A percentile compares a stretch with the other conserved stretches of the same genome.
Evolutionary conservation across 1,140 invertebrate genomes (phyloP).

Genomic region (Drosophila pseudoananassae): DNA sequence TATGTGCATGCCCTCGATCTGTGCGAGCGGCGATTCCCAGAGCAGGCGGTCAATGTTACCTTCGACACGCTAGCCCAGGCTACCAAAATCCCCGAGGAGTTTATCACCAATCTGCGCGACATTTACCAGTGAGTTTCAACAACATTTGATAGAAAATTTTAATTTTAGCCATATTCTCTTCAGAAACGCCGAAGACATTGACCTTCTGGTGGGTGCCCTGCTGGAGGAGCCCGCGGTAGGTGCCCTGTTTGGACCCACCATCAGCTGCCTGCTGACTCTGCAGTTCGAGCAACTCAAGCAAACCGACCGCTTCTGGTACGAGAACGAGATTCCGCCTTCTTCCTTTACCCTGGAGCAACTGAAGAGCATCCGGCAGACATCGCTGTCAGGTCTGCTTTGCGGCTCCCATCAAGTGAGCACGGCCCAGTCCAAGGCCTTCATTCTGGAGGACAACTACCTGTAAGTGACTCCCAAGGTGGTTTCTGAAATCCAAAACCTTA

Average conservation of each 20-base stretch:
- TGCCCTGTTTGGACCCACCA: conserved; percentile 93
- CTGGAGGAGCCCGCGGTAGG: conserved; percentile 92
- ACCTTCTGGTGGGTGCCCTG: conserved; percentile 93
- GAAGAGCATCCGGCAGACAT: conserved; percentile 85
- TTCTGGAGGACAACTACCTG: conserved; percentile 94
- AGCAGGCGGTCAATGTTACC: conserved; percentile 77
- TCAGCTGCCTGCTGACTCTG: conserved; percentile 92
- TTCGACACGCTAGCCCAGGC: conserved; percentile 62
- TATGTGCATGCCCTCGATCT: conserved; percentile 87
- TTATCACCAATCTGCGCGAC: conserved; percentile 75
- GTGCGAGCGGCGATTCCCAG: conserved; percentile 87
- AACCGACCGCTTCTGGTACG: conserved; percentile 97
- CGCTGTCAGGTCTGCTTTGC: conserved; percentile 84
- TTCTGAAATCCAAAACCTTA: neutral
- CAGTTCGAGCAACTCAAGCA: conserved; percentile 92
- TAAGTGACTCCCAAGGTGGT: conserved; percentile 84
- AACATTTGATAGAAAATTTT: neutral
- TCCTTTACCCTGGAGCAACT: conserved; percentile 93
- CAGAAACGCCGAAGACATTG: conserved; percentile 91
- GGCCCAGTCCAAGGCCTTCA: conserved; percentile 93
- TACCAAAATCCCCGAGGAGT: conserved; percentile 75
- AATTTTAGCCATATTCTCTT: conserved; percentile 15
- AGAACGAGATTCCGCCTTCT: conserved; percentile 96
- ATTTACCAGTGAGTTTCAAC: conserved; percentile 72
- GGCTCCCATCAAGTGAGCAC: conserved; percentile 85